Base-by-base conservation (phyloP, 2,113 vertebrate genomes). In the Indicator indicator region DNA sequence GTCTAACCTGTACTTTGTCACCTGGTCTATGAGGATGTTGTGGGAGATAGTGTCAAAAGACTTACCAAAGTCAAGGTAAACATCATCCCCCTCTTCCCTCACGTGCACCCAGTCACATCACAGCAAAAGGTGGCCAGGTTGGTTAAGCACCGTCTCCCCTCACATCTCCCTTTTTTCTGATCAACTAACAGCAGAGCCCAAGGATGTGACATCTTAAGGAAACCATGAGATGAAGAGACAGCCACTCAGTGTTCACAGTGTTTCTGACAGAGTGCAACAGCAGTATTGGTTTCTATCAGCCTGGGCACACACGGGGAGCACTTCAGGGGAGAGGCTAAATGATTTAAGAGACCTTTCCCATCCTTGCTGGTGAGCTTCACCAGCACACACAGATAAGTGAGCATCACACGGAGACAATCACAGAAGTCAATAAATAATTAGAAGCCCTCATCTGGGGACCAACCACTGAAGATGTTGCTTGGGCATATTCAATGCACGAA, bases 251-350 rank as follows among this genome's bases (percentile, higher is more conserved):
- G 71, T 79, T 93, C 50, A 5, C 60, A 46, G 91, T 2, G 2
- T 74, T 93, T 58, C 63, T 93, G 89, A 69, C 93, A 91, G 87
- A 81, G 93, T 85, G 69, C 72, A 94, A 92, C 67, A 59, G 81
- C 59, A 14, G 77, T 48, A 86, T 85, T 14, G 3, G 58, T 54
- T 92, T 89, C 89, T 76, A 81, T 95, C 78, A 91, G 93, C 76
- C n/a, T 2, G 30, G 72, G 68, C 84, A 63, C 87, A 84, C 8
- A 2, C 1, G 3, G 77, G 42, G 48, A 0, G 6, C 1, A 1
- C 82, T 91, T 82, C 74, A 63, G 78, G 78, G 50, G 71, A 91
- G 54, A 86, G 59, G 44, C 33, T 82, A 65, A 91, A 76, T 58
- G 71, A 69, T 72, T 71, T 75, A 65, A 70, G 1, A 85, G 87